phyloP scores from a whole-genome alignment of 2,888 invertebrate genomes.

The Tethea ocularis region DNA sequence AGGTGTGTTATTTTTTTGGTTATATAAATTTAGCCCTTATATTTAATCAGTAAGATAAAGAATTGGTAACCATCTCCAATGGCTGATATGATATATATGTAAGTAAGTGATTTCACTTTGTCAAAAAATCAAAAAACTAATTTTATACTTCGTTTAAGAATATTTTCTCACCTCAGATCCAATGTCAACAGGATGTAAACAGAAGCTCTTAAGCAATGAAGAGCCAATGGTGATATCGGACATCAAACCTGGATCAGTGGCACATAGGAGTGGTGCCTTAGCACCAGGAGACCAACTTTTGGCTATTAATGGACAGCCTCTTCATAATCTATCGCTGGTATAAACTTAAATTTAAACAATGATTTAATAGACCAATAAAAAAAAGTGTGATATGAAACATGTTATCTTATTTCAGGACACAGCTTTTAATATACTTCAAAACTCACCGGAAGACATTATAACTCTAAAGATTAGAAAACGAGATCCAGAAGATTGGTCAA shows the following conservation, averaged over 20 bases:
- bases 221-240: constrained; percentile 94
- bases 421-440: constrained; percentile 86
- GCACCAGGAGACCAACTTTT: constrained; percentile 93
- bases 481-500: constrained; percentile 75
- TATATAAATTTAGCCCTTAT: constrained; percentile 8
- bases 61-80: too few species aligned
- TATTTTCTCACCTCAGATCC: constrained; percentile 16
- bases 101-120: background rate
- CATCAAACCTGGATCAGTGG: constrained; percentile 94
- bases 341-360: constrained; percentile 19
- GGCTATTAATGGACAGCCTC: constrained; percentile 93
- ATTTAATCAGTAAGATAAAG: too few species aligned
- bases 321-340: constrained; percentile 88
- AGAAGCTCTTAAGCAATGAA: constrained; percentile 79
- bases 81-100: background rate
- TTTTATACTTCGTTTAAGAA: constrained; percentile 13
- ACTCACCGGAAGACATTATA: constrained; percentile 84
- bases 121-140: background rate
- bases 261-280: constrained; percentile 94
- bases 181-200: constrained; percentile 69
- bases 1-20: constrained; percentile 67
- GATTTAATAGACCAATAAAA: background rate
- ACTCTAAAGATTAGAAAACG: constrained; percentile 77
- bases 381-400: background rate
- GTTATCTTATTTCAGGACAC: constrained; percentile 64